These are phyloP conservation scores for Platalea minor DNA, from an alignment of 2,797 vertebrate genomes.

Conservation along the genomic window DNA sequence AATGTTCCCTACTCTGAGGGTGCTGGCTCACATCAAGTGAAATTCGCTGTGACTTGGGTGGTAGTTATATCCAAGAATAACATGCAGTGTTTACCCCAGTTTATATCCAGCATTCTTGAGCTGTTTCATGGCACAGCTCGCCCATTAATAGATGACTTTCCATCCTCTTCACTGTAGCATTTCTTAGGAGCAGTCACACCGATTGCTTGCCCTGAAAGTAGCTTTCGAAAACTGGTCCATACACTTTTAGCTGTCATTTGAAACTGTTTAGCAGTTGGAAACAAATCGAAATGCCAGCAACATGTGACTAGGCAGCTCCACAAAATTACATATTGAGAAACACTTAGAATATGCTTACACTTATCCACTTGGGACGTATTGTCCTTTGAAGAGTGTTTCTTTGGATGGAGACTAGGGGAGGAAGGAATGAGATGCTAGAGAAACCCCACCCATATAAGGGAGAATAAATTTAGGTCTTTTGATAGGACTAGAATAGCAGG, in stretches of 20 bases:
- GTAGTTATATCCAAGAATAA: not conserved
- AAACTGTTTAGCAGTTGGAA: not conserved
- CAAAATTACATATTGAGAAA: slow-evolving; percentile 20
- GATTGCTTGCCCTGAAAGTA: not conserved
- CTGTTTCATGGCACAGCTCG: not conserved
- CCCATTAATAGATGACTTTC: not conserved
- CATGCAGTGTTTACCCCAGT: fast-evolving
- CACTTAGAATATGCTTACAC: not conserved
- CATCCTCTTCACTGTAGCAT: not conserved
- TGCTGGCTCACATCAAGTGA: not conserved
- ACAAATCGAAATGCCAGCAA: not conserved
- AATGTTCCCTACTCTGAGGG: not conserved
- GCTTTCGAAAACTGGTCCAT: not conserved
- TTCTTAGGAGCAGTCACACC: not conserved
- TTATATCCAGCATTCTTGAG: not conserved
- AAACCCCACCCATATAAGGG: not conserved
- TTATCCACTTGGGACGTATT: not conserved
- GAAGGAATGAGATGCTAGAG: slow-evolving; percentile 7
- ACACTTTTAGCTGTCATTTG: not conserved
- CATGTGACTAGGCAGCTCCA: not conserved
- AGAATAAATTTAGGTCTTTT: not conserved
- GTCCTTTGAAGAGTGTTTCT: slow-evolving; percentile 30
- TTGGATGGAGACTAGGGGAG: not conserved
- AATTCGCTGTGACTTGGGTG: not conserved
- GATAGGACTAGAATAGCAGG: slow-evolving; percentile 7